A percentile compares a stretch with the other conserved stretches of the same genome.
phyloP scores from a whole-genome alignment of 2,113 vertebrate genomes.

The Hydrolagus affinis region DNA sequence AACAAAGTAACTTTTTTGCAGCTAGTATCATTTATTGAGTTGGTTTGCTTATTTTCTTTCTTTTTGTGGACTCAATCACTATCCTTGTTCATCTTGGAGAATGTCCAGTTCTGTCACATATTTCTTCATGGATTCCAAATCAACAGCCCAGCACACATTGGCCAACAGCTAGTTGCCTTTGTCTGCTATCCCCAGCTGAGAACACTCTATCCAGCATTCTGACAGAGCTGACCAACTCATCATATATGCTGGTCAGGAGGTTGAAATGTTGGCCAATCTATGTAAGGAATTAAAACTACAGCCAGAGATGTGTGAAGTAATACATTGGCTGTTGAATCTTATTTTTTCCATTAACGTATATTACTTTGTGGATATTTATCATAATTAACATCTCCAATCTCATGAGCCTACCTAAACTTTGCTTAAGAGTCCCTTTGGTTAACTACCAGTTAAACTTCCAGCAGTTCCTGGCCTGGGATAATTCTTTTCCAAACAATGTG shows the following conservation, averaged over 20 bases:
- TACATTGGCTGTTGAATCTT: neutral
- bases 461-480: neutral
- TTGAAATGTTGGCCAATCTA: neutral
- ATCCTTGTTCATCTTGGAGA: neutral
- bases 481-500: slow-evolving; percentile 54
- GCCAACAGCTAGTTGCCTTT: neutral
- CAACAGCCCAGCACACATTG: neutral
- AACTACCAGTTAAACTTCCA: neutral
- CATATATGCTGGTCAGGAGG: neutral
- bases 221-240: neutral
- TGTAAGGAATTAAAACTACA: neutral
- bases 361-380: neutral
- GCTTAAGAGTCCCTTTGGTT: neutral
- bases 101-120: neutral
- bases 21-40: neutral
- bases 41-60: neutral
- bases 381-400: neutral
- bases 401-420: neutral
- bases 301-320: neutral
- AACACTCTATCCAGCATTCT: neutral
- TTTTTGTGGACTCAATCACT: neutral
- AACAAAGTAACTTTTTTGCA: neutral
- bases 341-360: neutral
- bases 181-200: too few relatives aligned
- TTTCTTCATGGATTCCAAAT: neutral